phyloP scores from a whole-genome alignment of 2,113 vertebrate species.

The Cyprinodon tularosa region DNA sequence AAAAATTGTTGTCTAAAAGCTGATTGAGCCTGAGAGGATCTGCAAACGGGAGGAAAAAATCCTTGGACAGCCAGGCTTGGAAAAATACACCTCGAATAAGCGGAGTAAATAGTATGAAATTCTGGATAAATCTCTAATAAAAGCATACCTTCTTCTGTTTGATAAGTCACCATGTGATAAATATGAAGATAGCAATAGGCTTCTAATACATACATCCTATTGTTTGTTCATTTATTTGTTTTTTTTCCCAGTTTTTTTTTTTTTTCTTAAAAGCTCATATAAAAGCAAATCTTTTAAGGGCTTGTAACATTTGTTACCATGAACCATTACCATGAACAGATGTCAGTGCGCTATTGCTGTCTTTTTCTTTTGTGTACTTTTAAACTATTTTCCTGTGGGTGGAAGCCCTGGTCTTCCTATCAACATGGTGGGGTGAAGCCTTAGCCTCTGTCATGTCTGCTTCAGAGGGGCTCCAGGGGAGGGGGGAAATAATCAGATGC shows the following conservation, averaged over 20 bases:
- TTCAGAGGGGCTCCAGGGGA: slow-evolving; percentile 45
- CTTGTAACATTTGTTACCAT: slow-evolving; percentile 51
- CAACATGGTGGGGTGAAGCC: slow-evolving; percentile 44
- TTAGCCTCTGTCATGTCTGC: slow-evolving; percentile 54
- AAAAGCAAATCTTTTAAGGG: slow-evolving; percentile 61
- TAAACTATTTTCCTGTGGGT: slow-evolving; percentile 46
- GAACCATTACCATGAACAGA: slow-evolving; percentile 67
- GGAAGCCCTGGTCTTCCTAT: slow-evolving; percentile 39
- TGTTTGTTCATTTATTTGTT: slow-evolving; percentile 52
- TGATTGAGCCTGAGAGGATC: too few species aligned
- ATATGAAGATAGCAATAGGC: neutral
- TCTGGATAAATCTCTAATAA: neutral
- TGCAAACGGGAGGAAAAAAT: too few species aligned
- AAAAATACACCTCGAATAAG: too few species aligned
- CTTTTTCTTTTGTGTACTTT: slow-evolving; percentile 6
- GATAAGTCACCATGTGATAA: neutral
- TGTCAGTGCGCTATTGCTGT: slow-evolving; percentile 53
- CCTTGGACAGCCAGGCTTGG: too few species aligned
- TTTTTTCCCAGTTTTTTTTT: slow-evolving; percentile 52
- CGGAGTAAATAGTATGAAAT: neutral
- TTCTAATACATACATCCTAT: slow-evolving; percentile 12
- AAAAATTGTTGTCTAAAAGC: too few species aligned
- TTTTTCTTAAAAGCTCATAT: slow-evolving; percentile 49
- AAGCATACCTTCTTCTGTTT: neutral
- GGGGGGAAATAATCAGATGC: slow-evolving; percentile 70